Evolutionary conservation across 2,797 vertebrate species (phyloP).

Genomic region (Coluber constrictor): DNA sequence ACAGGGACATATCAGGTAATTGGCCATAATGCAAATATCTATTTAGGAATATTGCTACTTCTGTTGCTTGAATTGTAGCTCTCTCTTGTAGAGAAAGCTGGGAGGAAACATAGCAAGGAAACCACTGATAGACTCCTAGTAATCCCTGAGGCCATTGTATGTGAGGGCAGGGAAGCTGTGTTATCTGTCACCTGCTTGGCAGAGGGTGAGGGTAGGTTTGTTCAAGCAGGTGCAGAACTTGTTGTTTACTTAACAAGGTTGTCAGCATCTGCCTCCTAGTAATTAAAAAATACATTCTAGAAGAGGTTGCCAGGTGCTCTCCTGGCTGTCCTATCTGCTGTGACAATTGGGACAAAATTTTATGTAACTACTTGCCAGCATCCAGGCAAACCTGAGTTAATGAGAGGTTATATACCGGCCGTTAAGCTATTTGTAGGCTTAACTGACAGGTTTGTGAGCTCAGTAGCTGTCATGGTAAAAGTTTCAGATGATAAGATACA

Average conservation of each 20-base stretch:
- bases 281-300: conserved; percentile 65
- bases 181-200: conserved; percentile 35
- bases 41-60: conserved; percentile 41
- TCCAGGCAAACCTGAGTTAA: conserved; percentile 60
- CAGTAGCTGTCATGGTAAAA: not conserved
- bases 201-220: conserved; percentile 36
- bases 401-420: conserved; percentile 60
- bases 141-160: conserved; percentile 18
- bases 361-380: conserved; percentile 70
- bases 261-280: conserved; percentile 47
- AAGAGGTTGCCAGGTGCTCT: conserved; percentile 70
- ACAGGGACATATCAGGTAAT: conserved; percentile 19
- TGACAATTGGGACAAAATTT: conserved; percentile 63
- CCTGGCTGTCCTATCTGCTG: conserved; percentile 47
- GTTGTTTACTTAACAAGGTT: conserved; percentile 70
- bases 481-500: conserved; percentile 39
- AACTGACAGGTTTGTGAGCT: conserved; percentile 52
- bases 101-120: not conserved
- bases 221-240: conserved; percentile 67
- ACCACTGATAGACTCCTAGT: conserved; percentile 12
- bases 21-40: conserved; percentile 31
- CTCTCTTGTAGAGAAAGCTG: not conserved
- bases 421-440: conserved; percentile 58
- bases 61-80: not conserved
- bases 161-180: conserved; percentile 15